Evolutionary conservation across 2,888 invertebrate species (phyloP), one percentile per base, ranked within the genome.

Genomic region (Yponomeuta malinellus): DNA sequence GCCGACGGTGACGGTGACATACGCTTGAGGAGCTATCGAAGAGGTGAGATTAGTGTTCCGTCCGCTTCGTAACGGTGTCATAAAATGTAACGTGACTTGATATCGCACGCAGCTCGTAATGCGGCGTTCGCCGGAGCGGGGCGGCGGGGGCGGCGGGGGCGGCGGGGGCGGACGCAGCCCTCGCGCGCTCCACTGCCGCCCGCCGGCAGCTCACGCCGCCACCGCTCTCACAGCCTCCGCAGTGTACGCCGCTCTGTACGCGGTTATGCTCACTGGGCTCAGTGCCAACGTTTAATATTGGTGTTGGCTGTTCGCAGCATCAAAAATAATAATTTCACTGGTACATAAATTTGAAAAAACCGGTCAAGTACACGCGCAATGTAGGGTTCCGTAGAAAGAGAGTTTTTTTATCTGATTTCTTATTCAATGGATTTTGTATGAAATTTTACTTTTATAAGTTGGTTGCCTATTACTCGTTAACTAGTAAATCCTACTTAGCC

Each of bases 11-110:
- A 23, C 23, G 8, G 6, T 12, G 52, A 15, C 15, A 59, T 59
- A 12, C 2, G 52, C 52, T 15, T 15, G 52, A 59, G 52, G 52
- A 59, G 52, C 12, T 15, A 15, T 15, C 15, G 52, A 59, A 59
- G 52, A 59, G 52, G 52, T 52, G 52, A 59, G 52, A 59, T 59
- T 59, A 59, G 52, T 59, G 52, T 59, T 59, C 52, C 52, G 52
- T 59, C 52, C 52, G 52, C 15, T 59, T 15, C 15, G 52, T 15
- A 59, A 59, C 52, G 52, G 52, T 15, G 52, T 15, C 52, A 59
- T 59, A 59, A 59, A 59, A 59, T 59, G 52, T 59, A 59, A 59
- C 52, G 52, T 59, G 52, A 59, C 52, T 12, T 59, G 52, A 59
- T 59, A 59, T 59, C 52, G 52, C 52, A 59, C 52, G 52, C 52